Evolutionary conservation across 1,140 invertebrate species (phyloP).

Genomic region (Hydropsyche tenuis): DNA sequence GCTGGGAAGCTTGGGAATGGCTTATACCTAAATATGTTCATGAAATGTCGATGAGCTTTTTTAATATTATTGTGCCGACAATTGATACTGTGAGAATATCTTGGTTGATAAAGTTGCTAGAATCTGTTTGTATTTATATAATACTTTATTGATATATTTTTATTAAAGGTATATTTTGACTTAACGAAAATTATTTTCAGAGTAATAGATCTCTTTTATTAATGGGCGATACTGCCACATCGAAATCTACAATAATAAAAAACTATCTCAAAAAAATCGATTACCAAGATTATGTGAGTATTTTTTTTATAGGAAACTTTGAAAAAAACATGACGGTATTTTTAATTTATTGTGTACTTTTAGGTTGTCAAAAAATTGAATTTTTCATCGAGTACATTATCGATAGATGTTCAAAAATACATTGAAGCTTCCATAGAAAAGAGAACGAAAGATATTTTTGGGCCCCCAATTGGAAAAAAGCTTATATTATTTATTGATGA

Average conservation of each 20-base stretch:
- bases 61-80: conserved; percentile 85
- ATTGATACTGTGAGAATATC: conserved; percentile 81
- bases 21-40: conserved; percentile 79
- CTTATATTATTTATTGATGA: conserved; percentile 91
- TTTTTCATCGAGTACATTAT: conserved; percentile 89
- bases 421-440: conserved; percentile 88
- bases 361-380: conserved; percentile 59
- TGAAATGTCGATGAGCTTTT: conserved; percentile 72
- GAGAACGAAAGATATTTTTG: conserved; percentile 86
- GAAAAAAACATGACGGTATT: no score
- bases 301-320: no score
- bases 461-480: conserved; percentile 85
- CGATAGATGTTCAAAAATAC: conserved; percentile 85
- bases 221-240: conserved; percentile 88
- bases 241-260: conserved; percentile 87
- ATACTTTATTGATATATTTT: not conserved
- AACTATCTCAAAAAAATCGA: conserved; percentile 79
- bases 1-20: conserved; percentile 88
- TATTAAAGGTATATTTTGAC: not conserved
- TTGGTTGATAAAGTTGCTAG: conserved; percentile 82
- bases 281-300: conserved; percentile 72
- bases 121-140: conserved; percentile 64
- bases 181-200: conserved; percentile 52
- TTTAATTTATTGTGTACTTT: no score
- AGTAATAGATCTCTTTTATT: conserved; percentile 80